Conservation (phyloP, 2,797 vertebrate species). For the Sebastes variabilis region DNA sequence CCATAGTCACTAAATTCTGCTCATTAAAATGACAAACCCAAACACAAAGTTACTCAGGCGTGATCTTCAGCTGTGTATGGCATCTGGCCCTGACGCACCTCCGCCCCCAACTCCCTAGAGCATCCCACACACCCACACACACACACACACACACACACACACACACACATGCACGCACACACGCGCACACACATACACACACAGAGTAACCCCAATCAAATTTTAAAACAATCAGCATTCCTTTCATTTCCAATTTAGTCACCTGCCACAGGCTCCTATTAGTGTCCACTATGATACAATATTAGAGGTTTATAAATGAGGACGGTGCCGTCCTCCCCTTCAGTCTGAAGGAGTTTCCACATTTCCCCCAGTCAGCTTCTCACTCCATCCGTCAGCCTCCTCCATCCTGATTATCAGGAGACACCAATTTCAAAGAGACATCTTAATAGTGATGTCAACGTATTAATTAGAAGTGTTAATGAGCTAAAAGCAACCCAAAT, state of each 20-base stretch:
- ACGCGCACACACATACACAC: slow-evolving; percentile 8
- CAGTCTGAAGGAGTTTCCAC: slow-evolving; percentile 76
- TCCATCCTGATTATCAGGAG: slow-evolving; percentile 99
- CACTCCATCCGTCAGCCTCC: slow-evolving; percentile 94
- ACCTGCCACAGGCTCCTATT: slow-evolving; percentile 83
- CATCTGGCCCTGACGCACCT: slow-evolving; percentile 84
- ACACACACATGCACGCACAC: background rate
- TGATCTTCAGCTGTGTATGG: slow-evolving; percentile 87
- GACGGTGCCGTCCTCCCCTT: slow-evolving; percentile 51
- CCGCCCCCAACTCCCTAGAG: slow-evolving; percentile 73
- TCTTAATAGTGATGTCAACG: slow-evolving; percentile 99
- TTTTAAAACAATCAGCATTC: slow-evolving; percentile 86
- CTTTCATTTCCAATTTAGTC: slow-evolving; percentile 87
- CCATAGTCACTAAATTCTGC: slow-evolving; percentile 87
- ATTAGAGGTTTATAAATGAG: slow-evolving; percentile 79
- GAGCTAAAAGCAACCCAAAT: slow-evolving; percentile 99
- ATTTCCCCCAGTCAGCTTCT: slow-evolving; percentile 87
- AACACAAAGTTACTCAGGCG: slow-evolving; percentile 84
- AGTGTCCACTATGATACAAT: slow-evolving; percentile 82
- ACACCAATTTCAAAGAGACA: slow-evolving; percentile 99
- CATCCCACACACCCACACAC: background rate
- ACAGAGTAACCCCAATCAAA: slow-evolving; percentile 74
- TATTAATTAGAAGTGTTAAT: slow-evolving; percentile 99
- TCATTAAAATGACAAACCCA: slow-evolving; percentile 89
- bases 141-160: slow-evolving; percentile 4